Evolutionary conservation across 2,113 vertebrate species (phyloP).

Genomic region (Nestor notabilis): DNA sequence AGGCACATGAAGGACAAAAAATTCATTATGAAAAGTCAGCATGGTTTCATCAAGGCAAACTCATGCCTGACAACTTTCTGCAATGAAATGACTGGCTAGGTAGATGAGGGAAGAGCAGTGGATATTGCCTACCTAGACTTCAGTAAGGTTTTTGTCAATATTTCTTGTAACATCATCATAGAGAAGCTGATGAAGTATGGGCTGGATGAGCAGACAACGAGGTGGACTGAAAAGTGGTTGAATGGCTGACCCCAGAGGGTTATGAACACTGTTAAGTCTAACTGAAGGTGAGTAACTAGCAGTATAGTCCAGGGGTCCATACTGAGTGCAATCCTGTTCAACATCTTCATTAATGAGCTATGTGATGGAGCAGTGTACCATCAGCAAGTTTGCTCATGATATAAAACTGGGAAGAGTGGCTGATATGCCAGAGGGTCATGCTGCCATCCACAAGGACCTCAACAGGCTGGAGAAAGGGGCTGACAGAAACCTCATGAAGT

Average conservation of each 20-base stretch:
- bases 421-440: rapidly evolving
- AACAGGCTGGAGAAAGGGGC: not conserved
- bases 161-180: not conserved
- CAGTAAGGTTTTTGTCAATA: not conserved
- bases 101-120: not conserved
- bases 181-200: not conserved
- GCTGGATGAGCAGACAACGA: not conserved
- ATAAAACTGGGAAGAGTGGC: not conserved
- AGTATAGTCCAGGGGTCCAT: not conserved
- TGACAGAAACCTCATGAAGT: not conserved
- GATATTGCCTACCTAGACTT: not conserved
- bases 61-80: not conserved
- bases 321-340: not conserved
- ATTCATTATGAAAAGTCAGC: not conserved
- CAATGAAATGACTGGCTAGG: not conserved
- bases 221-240: not conserved
- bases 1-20: not conserved
- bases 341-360: not conserved
- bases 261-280: not conserved
- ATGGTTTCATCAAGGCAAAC: not conserved
- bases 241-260: not conserved
- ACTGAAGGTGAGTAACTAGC: not conserved
- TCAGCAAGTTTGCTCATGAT: not conserved
- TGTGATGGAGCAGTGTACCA: not conserved
- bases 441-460: not conserved